phyloP scores from a whole-genome alignment of 2,113 vertebrate species.

The Climacteris rufus region DNA sequence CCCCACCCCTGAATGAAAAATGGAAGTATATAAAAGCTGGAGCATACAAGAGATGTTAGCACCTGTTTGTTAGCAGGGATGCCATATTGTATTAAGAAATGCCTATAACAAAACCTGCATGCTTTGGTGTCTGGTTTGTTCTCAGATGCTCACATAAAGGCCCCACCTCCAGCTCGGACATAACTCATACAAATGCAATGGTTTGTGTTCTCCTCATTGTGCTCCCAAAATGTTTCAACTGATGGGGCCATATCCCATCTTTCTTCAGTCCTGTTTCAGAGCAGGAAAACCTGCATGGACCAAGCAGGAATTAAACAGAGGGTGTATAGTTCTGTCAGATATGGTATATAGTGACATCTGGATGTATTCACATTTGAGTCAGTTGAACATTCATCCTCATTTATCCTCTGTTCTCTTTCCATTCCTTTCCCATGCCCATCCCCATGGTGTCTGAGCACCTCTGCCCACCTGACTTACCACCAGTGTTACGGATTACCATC shows the following conservation, averaged over 20 bases:
- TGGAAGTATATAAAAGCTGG: background rate
- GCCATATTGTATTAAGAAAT: background rate
- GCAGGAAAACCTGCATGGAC: background rate
- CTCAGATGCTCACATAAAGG: background rate
- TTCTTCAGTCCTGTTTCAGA: background rate
- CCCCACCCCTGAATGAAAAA: background rate
- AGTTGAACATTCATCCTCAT: background rate
- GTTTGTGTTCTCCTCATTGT: background rate
- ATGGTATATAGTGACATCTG: background rate
- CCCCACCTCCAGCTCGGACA: fast-evolving
- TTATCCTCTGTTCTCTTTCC: background rate
- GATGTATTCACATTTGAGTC: background rate
- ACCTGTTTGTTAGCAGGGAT: background rate
- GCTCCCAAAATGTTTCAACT: background rate
- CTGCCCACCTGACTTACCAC: background rate
- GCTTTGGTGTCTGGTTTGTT: background rate
- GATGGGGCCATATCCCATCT: background rate
- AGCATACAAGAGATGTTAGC: background rate
- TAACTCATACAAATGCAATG: background rate
- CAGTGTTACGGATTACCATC: background rate
- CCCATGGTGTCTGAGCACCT: background rate
- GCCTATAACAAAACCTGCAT: background rate
- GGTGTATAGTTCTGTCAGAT: background rate
- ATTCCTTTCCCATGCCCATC: background rate
- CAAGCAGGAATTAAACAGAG: background rate